Conservation (phyloP, 2,888 invertebrate genomes). For the Drosophila prostipennis region DNA sequence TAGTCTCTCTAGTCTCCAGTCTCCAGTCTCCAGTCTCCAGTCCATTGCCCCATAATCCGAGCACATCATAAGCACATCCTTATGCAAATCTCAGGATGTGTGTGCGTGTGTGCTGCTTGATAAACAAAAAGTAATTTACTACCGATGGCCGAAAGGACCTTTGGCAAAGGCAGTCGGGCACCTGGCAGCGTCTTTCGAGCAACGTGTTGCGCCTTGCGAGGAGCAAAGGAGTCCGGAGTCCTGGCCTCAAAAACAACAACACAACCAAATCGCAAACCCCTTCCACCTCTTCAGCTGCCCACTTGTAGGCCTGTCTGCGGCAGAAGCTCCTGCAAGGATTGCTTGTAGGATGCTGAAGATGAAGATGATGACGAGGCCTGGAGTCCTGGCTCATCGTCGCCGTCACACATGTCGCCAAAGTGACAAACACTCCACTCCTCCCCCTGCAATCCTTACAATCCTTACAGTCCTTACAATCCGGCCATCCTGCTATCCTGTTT, state of each 20-base stretch:
- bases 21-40: conserved; percentile 31
- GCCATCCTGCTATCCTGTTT: too few species aligned
- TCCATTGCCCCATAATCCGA: conserved; percentile 73
- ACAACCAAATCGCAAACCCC: too few species aligned
- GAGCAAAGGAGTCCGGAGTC: conserved; percentile 46
- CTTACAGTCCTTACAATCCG: neutral
- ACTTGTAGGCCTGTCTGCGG: conserved; percentile 57
- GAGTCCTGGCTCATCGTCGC: conserved; percentile 29
- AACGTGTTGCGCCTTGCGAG: conserved; percentile 76
- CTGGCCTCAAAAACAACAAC: neutral
- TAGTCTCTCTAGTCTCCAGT: conserved; percentile 41
- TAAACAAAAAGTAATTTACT: conserved; percentile 79
- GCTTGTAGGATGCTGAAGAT: conserved; percentile 23
- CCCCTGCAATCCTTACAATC: neutral
- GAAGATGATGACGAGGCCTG: conserved; percentile 46
- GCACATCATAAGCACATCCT: conserved; percentile 77
- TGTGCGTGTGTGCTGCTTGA: conserved; percentile 58
- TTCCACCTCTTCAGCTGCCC: neutral
- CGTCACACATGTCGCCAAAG: conserved; percentile 65
- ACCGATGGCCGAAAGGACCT: conserved; percentile 52
- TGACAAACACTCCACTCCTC: conserved; percentile 50
- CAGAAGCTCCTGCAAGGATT: conserved; percentile 33
- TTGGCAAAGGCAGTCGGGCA: conserved; percentile 22
- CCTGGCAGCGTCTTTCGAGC: conserved; percentile 68
- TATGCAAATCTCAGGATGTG: conserved; percentile 65